Conservation (phyloP, 2,797 vertebrate genomes). For the Cheirogaleus major region DNA sequence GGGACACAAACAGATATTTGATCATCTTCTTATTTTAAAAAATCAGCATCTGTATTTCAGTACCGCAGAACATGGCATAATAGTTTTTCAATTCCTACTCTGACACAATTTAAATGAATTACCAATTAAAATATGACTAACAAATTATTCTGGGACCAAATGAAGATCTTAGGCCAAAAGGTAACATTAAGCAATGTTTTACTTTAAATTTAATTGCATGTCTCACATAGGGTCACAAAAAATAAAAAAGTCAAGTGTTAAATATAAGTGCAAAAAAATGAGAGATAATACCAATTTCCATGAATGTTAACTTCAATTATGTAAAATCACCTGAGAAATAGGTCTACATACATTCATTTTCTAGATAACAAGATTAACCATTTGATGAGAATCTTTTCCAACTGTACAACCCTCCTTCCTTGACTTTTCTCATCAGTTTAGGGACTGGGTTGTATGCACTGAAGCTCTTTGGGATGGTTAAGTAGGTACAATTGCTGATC, state of each 20-base stretch:
- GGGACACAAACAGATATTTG: not conserved
- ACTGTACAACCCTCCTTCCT: not conserved
- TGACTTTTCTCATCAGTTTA: not conserved
- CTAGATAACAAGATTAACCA: not conserved
- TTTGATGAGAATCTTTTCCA: not conserved
- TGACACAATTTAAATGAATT: not conserved
- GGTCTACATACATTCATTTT: not conserved
- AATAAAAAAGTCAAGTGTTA: not conserved
- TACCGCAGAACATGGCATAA: not conserved
- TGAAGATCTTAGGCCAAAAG: not conserved
- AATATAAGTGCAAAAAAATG: not conserved
- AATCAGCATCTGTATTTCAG: not conserved
- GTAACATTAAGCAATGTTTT: not conserved
- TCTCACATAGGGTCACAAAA: not conserved
- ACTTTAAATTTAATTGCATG: not conserved
- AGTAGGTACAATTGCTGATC: not conserved
- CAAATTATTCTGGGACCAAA: not conserved
- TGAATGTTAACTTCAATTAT: not conserved
- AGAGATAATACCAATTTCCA: not conserved
- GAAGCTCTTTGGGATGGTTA: not conserved
- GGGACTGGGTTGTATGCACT: rapidly evolving
- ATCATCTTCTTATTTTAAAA: not conserved
- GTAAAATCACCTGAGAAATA: not conserved
- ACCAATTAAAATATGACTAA: not conserved
- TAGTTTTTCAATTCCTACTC: not conserved